Base-by-base conservation (phyloP, 2,888 invertebrate species). In the Microdon myrmicae region DNA sequence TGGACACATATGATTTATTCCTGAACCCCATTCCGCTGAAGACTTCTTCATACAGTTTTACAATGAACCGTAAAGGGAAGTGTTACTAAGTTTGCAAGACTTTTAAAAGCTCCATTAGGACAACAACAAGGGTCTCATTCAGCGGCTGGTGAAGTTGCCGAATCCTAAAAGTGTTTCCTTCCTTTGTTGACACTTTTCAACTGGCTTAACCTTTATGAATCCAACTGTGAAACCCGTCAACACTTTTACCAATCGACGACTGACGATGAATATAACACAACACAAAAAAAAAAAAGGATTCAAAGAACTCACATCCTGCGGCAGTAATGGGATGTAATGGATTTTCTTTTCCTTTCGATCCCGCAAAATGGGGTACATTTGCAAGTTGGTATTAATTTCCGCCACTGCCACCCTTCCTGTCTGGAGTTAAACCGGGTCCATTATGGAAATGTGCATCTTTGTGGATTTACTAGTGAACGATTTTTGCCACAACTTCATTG, bases 311-410 rank as follows among this genome's bases (percentile, higher is more conserved):
- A 35, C 34, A 44, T 61, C 55, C 61, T 45, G 44, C 49, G 44
- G 45, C 60, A 49, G 32, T 61, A 61, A 55, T 51, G 49, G n/a
- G 41, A 34, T 51, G 49, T 51, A 51, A 51, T 61, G 61, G 61
- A 45, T 55, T 61, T 61, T 55, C 55, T 39, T 49, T 55, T 49
- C 55, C 34, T 37, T 45, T 48, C 41, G 34, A 39, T 31, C 7
- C 12, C 14, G 10, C n/a, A 37, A 45, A 54, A 49, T 25, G 25
- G 44, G 29, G 26, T 55, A 32, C 34, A 35, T 41, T 55, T 49
- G 39, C 19, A 38, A 49, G 55, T 44, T 49, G 61, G 45, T 49
- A 61, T 44, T 49, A 55, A 55, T 61, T 61, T 55, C 55, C 61
- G 39, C 41, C 38, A 17, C 31, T 29, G 23, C 32, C 9, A 35